Base-by-base conservation (phyloP, 2,113 vertebrate species). In the Orycteropus afer region DNA sequence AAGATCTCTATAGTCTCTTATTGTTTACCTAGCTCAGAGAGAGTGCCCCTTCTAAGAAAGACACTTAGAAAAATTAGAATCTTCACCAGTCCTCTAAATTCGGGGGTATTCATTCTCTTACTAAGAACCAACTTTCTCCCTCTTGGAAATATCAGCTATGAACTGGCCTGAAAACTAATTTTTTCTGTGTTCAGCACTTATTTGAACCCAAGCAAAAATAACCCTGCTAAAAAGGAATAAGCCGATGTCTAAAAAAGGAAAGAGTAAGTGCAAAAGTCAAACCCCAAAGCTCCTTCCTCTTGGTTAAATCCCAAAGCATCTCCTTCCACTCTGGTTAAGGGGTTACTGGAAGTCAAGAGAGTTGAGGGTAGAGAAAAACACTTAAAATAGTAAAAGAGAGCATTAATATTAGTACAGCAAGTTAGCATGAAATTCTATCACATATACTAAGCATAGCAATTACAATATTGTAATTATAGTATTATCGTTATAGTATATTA, bases 291-390 rank as follows among this genome's bases (percentile, higher is more conserved):
- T 63, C 25, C 27, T 71, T 13, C n/a, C 29, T 40, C 37, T 84
- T 82, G 37, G 49, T 83, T 93, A 94, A 93, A 92, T 90, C 82
- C 17, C 74, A 96, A 90, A 89, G 86, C 42, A 92, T 45, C 57
- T 94, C 67, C 67, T 92, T 96, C 93, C 82, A 74, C 22, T 9
- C 25, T 61, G 59, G 89, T 96, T 98, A 97, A 94, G 22, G 18
- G 3, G 74, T 95, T 87, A 73, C 1, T 79, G 37, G 57, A 91
- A 93, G 55, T 91, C 76, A 93, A 92, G 7, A 96, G 32, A 95
- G 40, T 47, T 81, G 1, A 63, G 25, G 63, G 37, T 22, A 90
- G 7, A 97, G 87, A 71, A 45, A 87, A 88, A 92, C 74, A 90
- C 12, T 67, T 47, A 87, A 57, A 80, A 94, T 40, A 14, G 17